Percentiles rank a stretch among this genome's conserved stretches.
phyloP scores from a whole-genome alignment of 2,797 vertebrate genomes.

The Antennarius maculatus region DNA sequence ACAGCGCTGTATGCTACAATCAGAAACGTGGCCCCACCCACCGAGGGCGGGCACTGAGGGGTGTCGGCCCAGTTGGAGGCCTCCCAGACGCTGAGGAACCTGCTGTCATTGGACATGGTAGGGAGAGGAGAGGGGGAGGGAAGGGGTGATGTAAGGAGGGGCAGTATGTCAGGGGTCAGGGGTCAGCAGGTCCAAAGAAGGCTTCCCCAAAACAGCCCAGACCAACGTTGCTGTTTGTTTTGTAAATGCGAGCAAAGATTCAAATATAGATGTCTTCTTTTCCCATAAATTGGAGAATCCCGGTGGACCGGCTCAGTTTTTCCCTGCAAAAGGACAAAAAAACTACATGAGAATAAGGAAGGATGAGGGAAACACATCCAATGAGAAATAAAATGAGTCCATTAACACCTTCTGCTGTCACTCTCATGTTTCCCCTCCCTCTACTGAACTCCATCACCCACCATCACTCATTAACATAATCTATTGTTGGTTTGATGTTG shows the following conservation, averaged over 20 bases:
- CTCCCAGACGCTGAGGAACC: conserved; percentile 48
- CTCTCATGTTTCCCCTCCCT: not conserved
- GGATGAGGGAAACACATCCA: not conserved
- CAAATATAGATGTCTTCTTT: conserved; percentile 39
- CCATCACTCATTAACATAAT: conserved; percentile 16
- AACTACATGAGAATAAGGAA: conserved; percentile 6
- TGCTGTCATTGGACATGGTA: conserved; percentile 72
- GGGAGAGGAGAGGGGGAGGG: not conserved
- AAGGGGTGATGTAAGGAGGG: not conserved
- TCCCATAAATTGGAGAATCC: conserved; percentile 12
- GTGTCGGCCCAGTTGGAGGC: conserved; percentile 61
- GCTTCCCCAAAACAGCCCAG: not conserved
- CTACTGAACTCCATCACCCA: not conserved
- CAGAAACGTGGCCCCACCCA: conserved; percentile 80
- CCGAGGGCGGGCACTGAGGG: conserved; percentile 73
- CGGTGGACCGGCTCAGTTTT: conserved; percentile 22
- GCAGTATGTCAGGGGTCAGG: not conserved
- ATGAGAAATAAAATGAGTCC: not conserved
- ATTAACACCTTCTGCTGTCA: conserved; percentile 2
- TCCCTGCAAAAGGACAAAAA: conserved; percentile 43
- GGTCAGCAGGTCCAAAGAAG: conserved; percentile 7
- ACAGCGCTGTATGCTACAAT: conserved; percentile 83
- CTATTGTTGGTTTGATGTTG: conserved; percentile 20
- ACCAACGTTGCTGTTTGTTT: not conserved
- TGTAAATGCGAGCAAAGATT: not conserved